These are phyloP conservation scores for Drosophila saltans DNA, from an alignment of 1,140 invertebrate species.

Conservation along the genomic window DNA sequence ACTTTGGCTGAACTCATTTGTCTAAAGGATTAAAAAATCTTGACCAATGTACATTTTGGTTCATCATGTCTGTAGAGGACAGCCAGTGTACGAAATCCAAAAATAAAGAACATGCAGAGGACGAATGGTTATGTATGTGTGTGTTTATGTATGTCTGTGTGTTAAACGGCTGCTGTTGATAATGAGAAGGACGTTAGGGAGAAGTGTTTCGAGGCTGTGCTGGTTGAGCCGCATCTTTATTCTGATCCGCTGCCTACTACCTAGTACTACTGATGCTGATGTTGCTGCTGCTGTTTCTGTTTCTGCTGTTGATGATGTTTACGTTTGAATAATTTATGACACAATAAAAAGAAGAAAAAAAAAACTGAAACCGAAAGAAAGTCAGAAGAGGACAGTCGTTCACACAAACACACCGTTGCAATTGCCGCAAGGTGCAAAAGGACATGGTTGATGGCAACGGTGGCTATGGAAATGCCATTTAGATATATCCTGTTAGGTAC, in stretches of 20 bases:
- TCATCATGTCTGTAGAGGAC: slow-evolving; percentile 49
- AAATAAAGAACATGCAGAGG: slow-evolving; percentile 37
- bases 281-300: slow-evolving; percentile 18
- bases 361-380: slow-evolving; percentile 40
- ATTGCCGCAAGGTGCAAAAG: slow-evolving; percentile 73
- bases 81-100: slow-evolving; percentile 43
- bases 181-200: slow-evolving; percentile 56
- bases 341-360: slow-evolving; percentile 65
- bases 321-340: slow-evolving; percentile 83
- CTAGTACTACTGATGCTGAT: slow-evolving; percentile 27
- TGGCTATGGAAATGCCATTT: slow-evolving; percentile 73
- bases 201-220: slow-evolving; percentile 36
- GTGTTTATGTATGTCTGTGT: slow-evolving; percentile 31
- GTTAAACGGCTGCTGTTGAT: slow-evolving; percentile 65
- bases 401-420: slow-evolving; percentile 46
- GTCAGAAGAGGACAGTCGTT: slow-evolving; percentile 22
- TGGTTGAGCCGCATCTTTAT: slow-evolving; percentile 56
- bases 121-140: slow-evolving; percentile 34
- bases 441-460: slow-evolving; percentile 45
- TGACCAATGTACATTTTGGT: slow-evolving; percentile 16
- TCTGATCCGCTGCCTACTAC: slow-evolving; percentile 41
- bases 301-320: slow-evolving; percentile 74
- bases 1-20: not conserved
- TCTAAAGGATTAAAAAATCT: not conserved
- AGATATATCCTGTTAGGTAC: slow-evolving; percentile 47